Evolutionary conservation across 2,888 invertebrate species (phyloP).

Genomic region (Chrysomela aeneicollis): DNA sequence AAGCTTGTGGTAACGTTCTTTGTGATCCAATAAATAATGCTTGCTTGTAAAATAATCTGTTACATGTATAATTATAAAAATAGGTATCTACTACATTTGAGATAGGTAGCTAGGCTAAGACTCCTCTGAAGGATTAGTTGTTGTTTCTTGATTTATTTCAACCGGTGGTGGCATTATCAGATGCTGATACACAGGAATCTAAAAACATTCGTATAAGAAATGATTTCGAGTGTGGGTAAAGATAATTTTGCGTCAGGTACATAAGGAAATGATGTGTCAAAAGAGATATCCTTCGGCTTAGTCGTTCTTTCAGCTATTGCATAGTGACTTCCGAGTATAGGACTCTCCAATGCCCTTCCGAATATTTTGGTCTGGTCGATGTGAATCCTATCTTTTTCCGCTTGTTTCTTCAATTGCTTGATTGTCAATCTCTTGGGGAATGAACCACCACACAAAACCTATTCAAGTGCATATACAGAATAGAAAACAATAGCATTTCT

Average conservation of each 20-base stretch:
- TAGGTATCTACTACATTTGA: no score
- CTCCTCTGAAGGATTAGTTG: no score
- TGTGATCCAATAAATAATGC: no score
- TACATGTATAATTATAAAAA: no score
- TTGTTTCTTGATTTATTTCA: background rate
- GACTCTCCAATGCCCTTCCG: constrained; percentile 65
- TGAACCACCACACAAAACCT: constrained; percentile 56
- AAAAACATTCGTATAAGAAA: no score
- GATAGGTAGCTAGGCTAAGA: no score
- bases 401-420: constrained; percentile 64
- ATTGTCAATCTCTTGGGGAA: constrained; percentile 61
- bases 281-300: constrained; percentile 62
- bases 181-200: constrained; percentile 32
- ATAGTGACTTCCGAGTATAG: constrained; percentile 69
- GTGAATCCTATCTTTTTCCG: constrained; percentile 58
- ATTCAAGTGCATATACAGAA: constrained; percentile 20
- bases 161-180: constrained; percentile 28
- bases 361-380: constrained; percentile 62
- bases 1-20: no score
- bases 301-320: constrained; percentile 65
- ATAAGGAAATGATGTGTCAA: constrained; percentile 71
- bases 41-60: no score
- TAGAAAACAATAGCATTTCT: background rate
- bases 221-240: no score
- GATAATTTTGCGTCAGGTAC: no score